Percentiles rank a stretch among this genome's conserved stretches.
Conservation (phyloP, 2,113 vertebrate species). For the Corydoras maculifer region DNA sequence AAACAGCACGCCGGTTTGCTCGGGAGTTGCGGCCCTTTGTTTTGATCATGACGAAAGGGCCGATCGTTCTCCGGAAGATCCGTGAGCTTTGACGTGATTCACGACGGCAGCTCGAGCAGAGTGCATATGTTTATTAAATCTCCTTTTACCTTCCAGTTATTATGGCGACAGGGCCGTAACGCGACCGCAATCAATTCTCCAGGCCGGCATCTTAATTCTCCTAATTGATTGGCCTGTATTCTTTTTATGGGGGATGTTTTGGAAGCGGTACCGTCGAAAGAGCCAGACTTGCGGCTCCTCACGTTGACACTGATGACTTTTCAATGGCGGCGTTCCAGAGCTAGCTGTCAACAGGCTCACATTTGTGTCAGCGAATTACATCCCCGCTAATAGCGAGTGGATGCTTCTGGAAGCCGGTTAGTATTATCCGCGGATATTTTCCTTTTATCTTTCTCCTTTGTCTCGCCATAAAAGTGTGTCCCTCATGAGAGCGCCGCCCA, state of each 20-base stretch:
- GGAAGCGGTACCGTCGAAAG: background rate
- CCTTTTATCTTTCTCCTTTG: slow-evolving; percentile 8
- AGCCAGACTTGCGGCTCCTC: background rate
- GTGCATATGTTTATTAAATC: slow-evolving; percentile 30
- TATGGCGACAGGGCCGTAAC: slow-evolving; percentile 14
- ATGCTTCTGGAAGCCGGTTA: background rate
- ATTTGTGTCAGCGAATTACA: background rate
- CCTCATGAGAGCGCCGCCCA: slow-evolving; percentile 18
- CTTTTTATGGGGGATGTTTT: background rate
- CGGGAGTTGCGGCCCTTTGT: slow-evolving; percentile 1
- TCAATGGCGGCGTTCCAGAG: slow-evolving; percentile 2
- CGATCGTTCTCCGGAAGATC: slow-evolving; percentile 26
- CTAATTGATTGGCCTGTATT: slow-evolving; percentile 4
- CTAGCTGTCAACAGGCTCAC: slow-evolving; percentile 14
- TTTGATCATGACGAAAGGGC: slow-evolving; percentile 22
- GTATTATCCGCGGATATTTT: background rate
- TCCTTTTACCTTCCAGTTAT: slow-evolving; percentile 18
- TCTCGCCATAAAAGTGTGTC: slow-evolving; percentile 8
- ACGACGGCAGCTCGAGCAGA: slow-evolving; percentile 15
- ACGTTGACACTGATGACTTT: slow-evolving; percentile 4
- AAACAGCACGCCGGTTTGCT: background rate
- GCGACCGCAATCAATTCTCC: slow-evolving; percentile 3
- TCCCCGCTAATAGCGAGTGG: slow-evolving; percentile 4
- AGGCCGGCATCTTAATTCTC: background rate
- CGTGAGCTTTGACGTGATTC: slow-evolving; percentile 17